Percentiles rank a stretch among this genome's conserved stretches.
Conservation (phyloP, 2,888 invertebrate species). For the Cistogaster globosa region DNA sequence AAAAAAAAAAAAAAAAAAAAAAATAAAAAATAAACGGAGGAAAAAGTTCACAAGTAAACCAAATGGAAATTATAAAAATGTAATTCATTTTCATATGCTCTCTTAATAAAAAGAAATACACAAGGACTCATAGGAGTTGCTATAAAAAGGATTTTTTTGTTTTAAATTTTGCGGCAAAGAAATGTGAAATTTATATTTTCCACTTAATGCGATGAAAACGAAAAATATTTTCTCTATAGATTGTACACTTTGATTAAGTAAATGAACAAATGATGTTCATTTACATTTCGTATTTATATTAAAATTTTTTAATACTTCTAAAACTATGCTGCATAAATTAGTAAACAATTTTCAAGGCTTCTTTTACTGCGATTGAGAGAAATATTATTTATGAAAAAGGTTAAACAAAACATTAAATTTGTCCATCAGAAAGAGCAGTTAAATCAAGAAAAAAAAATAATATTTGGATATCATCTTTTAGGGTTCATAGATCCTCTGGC, state of each 20-base stretch:
- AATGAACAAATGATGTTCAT: neutral
- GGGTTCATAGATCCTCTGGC: too few relatives aligned
- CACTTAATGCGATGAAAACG: slow-evolving; percentile 23
- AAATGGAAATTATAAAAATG: slow-evolving; percentile 53
- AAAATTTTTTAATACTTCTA: neutral
- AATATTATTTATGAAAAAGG: too few relatives aligned
- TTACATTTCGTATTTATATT: neutral
- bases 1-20: neutral
- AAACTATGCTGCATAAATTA: neutral
- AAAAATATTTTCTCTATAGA: slow-evolving; percentile 7
- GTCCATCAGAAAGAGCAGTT: too few relatives aligned
- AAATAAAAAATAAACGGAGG: neutral
- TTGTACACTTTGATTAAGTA: neutral
- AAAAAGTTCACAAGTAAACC: slow-evolving; percentile 19
- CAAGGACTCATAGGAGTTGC: slow-evolving; percentile 48
- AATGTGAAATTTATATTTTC: slow-evolving; percentile 34
- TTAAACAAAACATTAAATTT: too few relatives aligned
- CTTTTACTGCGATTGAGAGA: too few relatives aligned
- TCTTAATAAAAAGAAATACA: slow-evolving; percentile 49
- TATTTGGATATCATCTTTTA: too few relatives aligned
- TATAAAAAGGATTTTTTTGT: slow-evolving; percentile 4
- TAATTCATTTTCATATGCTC: slow-evolving; percentile 59
- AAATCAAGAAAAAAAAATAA: too few relatives aligned
- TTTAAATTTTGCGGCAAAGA: slow-evolving; percentile 23
- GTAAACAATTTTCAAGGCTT: too few relatives aligned